phyloP scores from a whole-genome alignment of 2,797 vertebrate genomes.

The Sebastes oblongus region DNA sequence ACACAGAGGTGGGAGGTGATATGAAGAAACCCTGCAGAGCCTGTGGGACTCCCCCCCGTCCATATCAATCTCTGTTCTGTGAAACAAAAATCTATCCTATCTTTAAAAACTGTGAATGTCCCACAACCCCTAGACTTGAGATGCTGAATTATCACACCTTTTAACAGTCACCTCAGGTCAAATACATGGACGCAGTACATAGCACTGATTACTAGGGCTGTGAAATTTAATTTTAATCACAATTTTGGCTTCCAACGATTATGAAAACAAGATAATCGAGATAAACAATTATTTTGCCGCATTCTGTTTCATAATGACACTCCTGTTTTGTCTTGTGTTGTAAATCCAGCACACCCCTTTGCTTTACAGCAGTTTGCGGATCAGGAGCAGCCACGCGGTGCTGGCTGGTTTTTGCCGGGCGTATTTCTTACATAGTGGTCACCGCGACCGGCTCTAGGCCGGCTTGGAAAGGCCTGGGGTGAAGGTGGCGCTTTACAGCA shows the following conservation, averaged over 20 bases:
- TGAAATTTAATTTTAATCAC: not conserved
- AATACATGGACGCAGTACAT: not conserved
- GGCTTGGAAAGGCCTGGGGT: too few relatives aligned
- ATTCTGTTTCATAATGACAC: too few relatives aligned
- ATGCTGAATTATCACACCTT: not conserved
- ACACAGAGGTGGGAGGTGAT: slow-evolving; percentile 2
- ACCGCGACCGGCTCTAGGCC: too few relatives aligned
- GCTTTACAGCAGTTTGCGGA: not conserved
- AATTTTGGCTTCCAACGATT: not conserved
- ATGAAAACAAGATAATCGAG: too few relatives aligned
- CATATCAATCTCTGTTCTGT: not conserved
- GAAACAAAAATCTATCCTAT: not conserved
- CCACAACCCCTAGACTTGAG: not conserved
- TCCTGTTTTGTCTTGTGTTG: not conserved
- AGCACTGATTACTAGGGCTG: not conserved
- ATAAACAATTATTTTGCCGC: too few relatives aligned
- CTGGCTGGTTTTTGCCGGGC: too few relatives aligned
- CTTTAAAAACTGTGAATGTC: not conserved
- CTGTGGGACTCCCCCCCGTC: slow-evolving; percentile 14
- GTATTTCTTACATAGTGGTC: too few relatives aligned
- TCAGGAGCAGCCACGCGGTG: too few relatives aligned
- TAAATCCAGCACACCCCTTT: not conserved
- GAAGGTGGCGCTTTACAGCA: too few relatives aligned
- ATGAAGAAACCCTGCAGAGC: slow-evolving; percentile 2
- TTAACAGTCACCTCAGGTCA: not conserved